Evolutionary conservation across 2,888 invertebrate species (phyloP).

Genomic region (Steinernema hermaphroditum): DNA sequence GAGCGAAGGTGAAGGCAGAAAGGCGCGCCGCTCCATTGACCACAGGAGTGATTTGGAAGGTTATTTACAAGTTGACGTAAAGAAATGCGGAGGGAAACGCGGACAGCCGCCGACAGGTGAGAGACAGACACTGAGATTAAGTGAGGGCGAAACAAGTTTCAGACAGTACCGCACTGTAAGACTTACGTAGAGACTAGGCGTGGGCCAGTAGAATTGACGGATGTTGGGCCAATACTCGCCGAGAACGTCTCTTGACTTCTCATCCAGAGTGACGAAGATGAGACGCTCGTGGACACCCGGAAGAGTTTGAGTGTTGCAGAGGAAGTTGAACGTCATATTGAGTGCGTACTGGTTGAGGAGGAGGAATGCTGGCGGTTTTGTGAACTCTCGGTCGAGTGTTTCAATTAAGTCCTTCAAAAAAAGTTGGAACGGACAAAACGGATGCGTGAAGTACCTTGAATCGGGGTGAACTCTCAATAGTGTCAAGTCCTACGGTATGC

Average conservation of each 20-base stretch:
- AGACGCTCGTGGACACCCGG: constrained; percentile 58
- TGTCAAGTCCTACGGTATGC: constrained; percentile 51
- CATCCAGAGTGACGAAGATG: constrained; percentile 64
- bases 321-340: constrained; percentile 66
- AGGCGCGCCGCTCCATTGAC: constrained; percentile 7
- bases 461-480: constrained; percentile 59
- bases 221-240: constrained; percentile 59
- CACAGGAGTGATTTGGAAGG: constrained; percentile 18
- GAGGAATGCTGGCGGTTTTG: constrained; percentile 61
- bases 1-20: background rate
- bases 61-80: constrained; percentile 21
- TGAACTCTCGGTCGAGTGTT: constrained; percentile 52
- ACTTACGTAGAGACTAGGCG: constrained; percentile 64
- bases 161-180: background rate
- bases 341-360: constrained; percentile 65
- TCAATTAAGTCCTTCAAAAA: constrained; percentile 42
- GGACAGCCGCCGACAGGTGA: background rate
- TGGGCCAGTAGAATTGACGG: constrained; percentile 65
- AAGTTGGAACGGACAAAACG: background rate
- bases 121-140: background rate
- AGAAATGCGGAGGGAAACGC: constrained; percentile 23
- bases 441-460: constrained; percentile 46
- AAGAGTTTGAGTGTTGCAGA: constrained; percentile 59
- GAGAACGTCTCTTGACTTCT: constrained; percentile 56
- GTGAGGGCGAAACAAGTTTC: constrained; percentile 10